Conservation (phyloP, 2,888 invertebrate species). For the Tridacna crocea region DNA sequence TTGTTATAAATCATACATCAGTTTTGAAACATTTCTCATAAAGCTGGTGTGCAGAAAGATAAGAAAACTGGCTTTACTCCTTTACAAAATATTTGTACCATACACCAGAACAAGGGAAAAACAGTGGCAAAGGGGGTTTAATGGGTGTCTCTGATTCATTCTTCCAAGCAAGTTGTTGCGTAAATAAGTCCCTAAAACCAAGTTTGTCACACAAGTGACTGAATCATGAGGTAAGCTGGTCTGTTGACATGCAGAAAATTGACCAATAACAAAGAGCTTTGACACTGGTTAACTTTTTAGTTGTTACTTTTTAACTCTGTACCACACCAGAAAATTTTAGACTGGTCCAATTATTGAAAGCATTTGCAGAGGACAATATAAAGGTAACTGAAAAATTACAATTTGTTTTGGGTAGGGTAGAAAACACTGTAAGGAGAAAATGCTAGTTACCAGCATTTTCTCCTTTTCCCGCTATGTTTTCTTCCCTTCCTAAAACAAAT, state of each 20-base stretch:
- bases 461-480: not conserved
- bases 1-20: constrained; percentile 8
- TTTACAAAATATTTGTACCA: too few relatives aligned
- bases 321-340: too few relatives aligned
- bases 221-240: too few relatives aligned
- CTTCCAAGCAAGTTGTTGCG: not conserved
- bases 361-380: too few relatives aligned
- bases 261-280: too few relatives aligned
- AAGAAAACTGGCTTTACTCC: not conserved
- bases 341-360: too few relatives aligned
- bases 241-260: too few relatives aligned
- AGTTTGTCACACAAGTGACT: too few relatives aligned
- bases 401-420: not conserved
- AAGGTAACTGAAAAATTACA: too few relatives aligned
- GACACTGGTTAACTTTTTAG: not conserved
- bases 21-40: not conserved
- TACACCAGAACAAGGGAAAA: too few relatives aligned
- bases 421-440: not conserved
- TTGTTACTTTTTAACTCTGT: not conserved
- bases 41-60: constrained; percentile 7
- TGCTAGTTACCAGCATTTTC: not conserved
- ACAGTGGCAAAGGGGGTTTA: not conserved
- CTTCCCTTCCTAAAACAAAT: too few relatives aligned
- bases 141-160: not conserved
- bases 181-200: too few relatives aligned